These are phyloP conservation scores for Zaprionus lineosus DNA, from an alignment of 2,888 invertebrate genomes.

Conservation along the genomic window DNA sequence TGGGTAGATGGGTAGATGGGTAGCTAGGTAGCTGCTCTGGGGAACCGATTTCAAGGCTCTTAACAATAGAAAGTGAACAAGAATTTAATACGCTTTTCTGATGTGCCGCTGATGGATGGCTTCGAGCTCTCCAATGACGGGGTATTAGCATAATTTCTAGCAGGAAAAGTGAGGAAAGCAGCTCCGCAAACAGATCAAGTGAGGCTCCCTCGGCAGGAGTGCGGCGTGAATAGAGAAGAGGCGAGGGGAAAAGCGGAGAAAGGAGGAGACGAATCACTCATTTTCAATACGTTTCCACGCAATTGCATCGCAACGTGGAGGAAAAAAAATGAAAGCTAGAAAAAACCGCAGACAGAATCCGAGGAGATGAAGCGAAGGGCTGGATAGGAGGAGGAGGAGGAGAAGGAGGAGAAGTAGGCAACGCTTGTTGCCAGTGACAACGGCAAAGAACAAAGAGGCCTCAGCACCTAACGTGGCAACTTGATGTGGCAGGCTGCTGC, in stretches of 20 bases:
- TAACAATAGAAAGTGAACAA: constrained; percentile 57
- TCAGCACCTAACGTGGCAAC: constrained; percentile 23
- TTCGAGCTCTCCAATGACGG: constrained; percentile 13
- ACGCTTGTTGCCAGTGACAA: constrained; percentile 37
- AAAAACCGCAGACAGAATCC: constrained; percentile 10
- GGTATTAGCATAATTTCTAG: constrained; percentile 62
- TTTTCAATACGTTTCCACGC: constrained; percentile 71
- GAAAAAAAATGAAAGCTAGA: constrained; percentile 26
- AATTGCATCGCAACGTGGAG: constrained; percentile 67
- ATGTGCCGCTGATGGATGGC: constrained; percentile 51
- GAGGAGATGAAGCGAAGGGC: neutral
- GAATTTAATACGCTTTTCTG: constrained; percentile 69
- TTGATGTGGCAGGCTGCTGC: neutral
- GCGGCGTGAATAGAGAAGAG: too few relatives aligned
- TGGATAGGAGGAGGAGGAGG: neutral
- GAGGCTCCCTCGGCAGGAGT: constrained; percentile 6
- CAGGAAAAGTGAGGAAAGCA: neutral
- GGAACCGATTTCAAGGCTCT: too few relatives aligned
- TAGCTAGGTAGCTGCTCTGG: too few relatives aligned
- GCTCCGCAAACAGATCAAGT: too few relatives aligned
- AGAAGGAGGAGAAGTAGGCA: neutral
- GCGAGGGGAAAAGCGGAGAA: neutral
- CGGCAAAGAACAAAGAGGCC: constrained; percentile 58
- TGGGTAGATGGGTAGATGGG: too few relatives aligned
- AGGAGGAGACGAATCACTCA: constrained; percentile 27